Base-by-base conservation (phyloP, 2,797 vertebrate species). In the Falco berigora region DNA sequence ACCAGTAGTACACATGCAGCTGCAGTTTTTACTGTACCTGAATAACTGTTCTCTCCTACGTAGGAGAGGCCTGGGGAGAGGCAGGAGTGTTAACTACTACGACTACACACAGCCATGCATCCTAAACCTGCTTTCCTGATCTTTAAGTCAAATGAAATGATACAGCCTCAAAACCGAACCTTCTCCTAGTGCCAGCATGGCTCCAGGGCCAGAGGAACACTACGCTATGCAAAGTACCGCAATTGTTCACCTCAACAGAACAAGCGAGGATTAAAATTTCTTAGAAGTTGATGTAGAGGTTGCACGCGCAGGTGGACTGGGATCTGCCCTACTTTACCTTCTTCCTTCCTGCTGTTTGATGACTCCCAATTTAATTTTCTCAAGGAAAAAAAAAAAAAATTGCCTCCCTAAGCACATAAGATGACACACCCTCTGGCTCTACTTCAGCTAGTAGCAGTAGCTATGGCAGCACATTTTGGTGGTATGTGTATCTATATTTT, bases 41-140 rank as follows among this genome's bases (percentile, higher is more conserved):
- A 66, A 2, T 1, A 0, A 47, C 44, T 28, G 12, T 32, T 73
- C 28, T 44, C 17, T 19, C 14, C 5, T 10, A 5, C 1, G 18
- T 2, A 32, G 42, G 28, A 58, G 47, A 49, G 10, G 5, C 52
- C 30, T 18, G 8, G 11, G 40, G 28, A 69, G 59, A 69, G 20
- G 79, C 42, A 53, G 63, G 55, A 56, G 14, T 3, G 34, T 19
- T 40, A 64, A 25, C 25, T 23, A 3, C 52, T 28, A 6, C 10
- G 20, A 23, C 71, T 14, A 46, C 28, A 32, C 10, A 6, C 5
- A 18, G 34, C 7, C n/a, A n/a, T 17, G 27, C 19, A 47, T 27
- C 50, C 50, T 38, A 14, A 78, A 64, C 25, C 53, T n/a, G 16
- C 8, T 56, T 24, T 68, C 49, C 66, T 19, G 46, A 61, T 23